These are phyloP conservation scores for Euura saliciscinereae DNA, from an alignment of 1,140 invertebrate species.

Conservation along the genomic window DNA sequence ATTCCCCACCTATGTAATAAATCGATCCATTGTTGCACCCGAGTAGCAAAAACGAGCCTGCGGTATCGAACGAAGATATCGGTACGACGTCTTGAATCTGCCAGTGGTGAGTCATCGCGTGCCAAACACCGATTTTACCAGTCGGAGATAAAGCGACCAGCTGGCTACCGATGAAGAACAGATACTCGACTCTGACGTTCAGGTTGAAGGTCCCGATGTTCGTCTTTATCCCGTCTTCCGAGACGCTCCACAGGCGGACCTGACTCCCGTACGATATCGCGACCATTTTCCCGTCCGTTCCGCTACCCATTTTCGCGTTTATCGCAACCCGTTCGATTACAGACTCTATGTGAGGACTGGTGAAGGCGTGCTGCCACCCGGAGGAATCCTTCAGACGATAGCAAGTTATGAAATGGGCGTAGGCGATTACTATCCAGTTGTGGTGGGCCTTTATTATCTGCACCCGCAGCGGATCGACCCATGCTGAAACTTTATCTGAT, in stretches of 20 bases:
- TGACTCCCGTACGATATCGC: conserved; percentile 86
- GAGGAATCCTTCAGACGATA: conserved; percentile 95
- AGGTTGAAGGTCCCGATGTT: conserved; percentile 92
- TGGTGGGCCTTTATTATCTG: conserved; percentile 97
- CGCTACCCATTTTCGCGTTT: conserved; percentile 87
- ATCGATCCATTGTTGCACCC: conserved; percentile 97
- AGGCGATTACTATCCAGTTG: conserved; percentile 97
- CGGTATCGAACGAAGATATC: conserved; percentile 94
- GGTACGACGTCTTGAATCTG: conserved; percentile 95
- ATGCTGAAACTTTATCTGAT: conserved; percentile 63
- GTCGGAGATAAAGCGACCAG: conserved; percentile 90
- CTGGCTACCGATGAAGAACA: conserved; percentile 97
- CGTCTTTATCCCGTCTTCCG: conserved; percentile 76
- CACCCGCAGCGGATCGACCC: conserved; percentile 85
- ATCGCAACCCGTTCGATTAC: conserved; percentile 92
- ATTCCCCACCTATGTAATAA: conserved; percentile 88
- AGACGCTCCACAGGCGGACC: conserved; percentile 89
- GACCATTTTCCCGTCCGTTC: conserved; percentile 80
- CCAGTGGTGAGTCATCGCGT: conserved; percentile 98
- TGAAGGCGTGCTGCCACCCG: conserved; percentile 95
- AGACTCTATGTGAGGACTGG: conserved; percentile 88
- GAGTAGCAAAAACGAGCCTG: conserved; percentile 91
- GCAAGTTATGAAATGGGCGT: conserved; percentile 93
- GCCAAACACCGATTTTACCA: conserved; percentile 99
- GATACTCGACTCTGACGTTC: conserved; percentile 89